Conservation (phyloP, 2,113 vertebrate genomes). For the Melanostigma gelatinosum region DNA sequence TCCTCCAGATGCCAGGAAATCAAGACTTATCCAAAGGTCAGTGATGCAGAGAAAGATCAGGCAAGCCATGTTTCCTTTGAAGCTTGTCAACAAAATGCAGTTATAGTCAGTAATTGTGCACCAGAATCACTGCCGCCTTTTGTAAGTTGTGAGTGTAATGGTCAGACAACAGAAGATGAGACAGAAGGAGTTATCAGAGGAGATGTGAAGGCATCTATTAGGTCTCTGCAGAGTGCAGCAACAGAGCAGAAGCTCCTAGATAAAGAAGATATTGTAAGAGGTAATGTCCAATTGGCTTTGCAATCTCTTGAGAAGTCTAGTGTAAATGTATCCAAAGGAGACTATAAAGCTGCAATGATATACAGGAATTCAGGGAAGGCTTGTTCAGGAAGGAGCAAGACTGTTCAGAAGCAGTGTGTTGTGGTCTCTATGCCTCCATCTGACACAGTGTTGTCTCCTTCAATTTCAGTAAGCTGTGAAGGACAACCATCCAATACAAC, state of each 20-base stretch:
- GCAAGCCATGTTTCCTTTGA: constrained; percentile 74
- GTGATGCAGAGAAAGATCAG: constrained; percentile 85
- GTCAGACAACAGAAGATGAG: constrained; percentile 83
- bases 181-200: constrained; percentile 85
- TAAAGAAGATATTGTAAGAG: constrained; percentile 89
- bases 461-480: constrained; percentile 93
- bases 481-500: constrained; percentile 73
- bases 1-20: constrained; percentile 76
- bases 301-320: constrained; percentile 90
- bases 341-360: constrained; percentile 90
- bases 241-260: constrained; percentile 86
- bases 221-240: constrained; percentile 86
- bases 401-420: constrained; percentile 81
- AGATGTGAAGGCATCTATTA: constrained; percentile 90
- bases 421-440: constrained; percentile 81
- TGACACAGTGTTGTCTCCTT: constrained; percentile 91
- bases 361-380: constrained; percentile 89
- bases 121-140: constrained; percentile 80
- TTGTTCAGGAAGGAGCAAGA: constrained; percentile 84
- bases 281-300: constrained; percentile 87
- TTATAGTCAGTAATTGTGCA: constrained; percentile 79
- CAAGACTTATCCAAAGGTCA: constrained; percentile 91
- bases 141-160: constrained; percentile 82
- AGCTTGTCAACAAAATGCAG: constrained; percentile 79
- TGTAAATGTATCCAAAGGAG: constrained; percentile 91